Evolutionary conservation across 2,888 invertebrate genomes (phyloP).

Genomic region (Petrolisthes manimaculis): DNA sequence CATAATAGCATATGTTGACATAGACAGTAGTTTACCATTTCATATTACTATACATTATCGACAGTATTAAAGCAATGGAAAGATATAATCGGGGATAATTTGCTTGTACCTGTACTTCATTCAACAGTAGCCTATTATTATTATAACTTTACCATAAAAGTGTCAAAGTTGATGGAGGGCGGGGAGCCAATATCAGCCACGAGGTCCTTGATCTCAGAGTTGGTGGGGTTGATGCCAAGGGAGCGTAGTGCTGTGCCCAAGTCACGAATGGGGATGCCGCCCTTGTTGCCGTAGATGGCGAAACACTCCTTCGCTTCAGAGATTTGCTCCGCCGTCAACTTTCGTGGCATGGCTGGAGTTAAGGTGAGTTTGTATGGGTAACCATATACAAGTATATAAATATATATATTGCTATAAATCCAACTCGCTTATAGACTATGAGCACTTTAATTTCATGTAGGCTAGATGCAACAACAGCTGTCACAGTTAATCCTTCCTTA

Average conservation of each 20-base stretch:
- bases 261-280: slow-evolving; percentile 33
- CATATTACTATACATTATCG: no score
- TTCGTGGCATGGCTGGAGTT: slow-evolving; percentile 47
- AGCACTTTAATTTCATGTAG: no score
- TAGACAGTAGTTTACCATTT: no score
- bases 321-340: slow-evolving; percentile 26
- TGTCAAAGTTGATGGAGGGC: slow-evolving; percentile 19
- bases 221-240: slow-evolving; percentile 60
- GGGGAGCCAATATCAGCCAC: slow-evolving; percentile 43
- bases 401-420: background rate
- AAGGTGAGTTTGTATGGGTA: background rate
- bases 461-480: no score
- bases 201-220: slow-evolving; percentile 48
- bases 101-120: no score
- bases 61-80: no score
- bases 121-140: no score
- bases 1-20: no score
- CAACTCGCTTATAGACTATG: background rate
- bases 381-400: no score
- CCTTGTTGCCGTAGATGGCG: slow-evolving; percentile 47
- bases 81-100: no score
- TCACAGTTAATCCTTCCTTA: no score
- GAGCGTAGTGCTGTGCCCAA: slow-evolving; percentile 57
- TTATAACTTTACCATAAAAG: slow-evolving; percentile 45
- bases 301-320: slow-evolving; percentile 60